These are phyloP conservation scores for Apamea anceps DNA, from an alignment of 2,888 invertebrate species.

Conservation along the genomic window DNA sequence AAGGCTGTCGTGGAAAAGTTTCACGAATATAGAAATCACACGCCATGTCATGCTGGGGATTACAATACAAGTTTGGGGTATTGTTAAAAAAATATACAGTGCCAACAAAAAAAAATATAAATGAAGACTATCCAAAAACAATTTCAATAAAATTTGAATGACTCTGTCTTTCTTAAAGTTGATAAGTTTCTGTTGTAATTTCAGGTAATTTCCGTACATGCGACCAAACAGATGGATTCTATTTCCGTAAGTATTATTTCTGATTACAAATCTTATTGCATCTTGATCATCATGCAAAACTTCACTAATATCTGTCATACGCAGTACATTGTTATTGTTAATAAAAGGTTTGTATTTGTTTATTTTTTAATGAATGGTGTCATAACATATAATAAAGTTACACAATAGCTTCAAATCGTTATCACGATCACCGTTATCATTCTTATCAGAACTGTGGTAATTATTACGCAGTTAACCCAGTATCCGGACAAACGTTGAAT, in stretches of 20 bases:
- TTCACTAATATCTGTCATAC: conserved; percentile 54
- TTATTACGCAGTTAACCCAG: conserved; percentile 59
- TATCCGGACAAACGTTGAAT: conserved; percentile 47
- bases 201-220: conserved; percentile 85
- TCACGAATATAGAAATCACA: conserved; percentile 62
- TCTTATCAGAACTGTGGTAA: conserved; percentile 55
- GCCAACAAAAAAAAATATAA: conserved; percentile 20
- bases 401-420: conserved; percentile 51
- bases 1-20: conserved; percentile 68
- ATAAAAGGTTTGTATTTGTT: conserved; percentile 55
- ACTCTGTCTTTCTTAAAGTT: background rate
- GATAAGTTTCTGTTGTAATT: conserved; percentile 72
- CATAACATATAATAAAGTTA: conserved; percentile 44
- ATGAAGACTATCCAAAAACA: background rate
- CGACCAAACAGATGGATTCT: conserved; percentile 79
- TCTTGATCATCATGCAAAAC: conserved; percentile 54
- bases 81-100: conserved; percentile 31
- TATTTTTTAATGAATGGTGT: conserved; percentile 35
- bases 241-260: conserved; percentile 80
- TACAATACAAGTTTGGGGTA: conserved; percentile 34
- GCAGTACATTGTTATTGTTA: conserved; percentile 49
- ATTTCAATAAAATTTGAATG: background rate
- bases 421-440: conserved; percentile 49
- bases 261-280: conserved; percentile 51
- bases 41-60: conserved; percentile 46